These are phyloP conservation scores for Cyclargus thomasi DNA, from an alignment of 1,140 invertebrate species.

Conservation along the genomic window DNA sequence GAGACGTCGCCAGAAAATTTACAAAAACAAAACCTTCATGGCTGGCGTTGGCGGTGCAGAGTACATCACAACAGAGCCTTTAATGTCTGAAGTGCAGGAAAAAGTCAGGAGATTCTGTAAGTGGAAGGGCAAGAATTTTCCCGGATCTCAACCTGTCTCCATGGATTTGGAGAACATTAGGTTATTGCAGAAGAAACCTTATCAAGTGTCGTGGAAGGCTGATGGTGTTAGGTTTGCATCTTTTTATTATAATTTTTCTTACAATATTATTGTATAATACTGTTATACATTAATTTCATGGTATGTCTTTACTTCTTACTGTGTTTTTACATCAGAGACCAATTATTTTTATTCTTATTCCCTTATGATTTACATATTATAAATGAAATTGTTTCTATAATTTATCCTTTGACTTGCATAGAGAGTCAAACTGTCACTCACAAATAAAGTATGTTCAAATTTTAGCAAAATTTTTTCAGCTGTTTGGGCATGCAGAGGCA, in stretches of 20 bases:
- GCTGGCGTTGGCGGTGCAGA: conserved; percentile 85
- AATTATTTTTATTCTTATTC: too few relatives aligned
- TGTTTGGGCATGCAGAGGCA: too few relatives aligned
- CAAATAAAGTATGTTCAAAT: too few relatives aligned
- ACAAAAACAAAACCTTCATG: conserved; percentile 86
- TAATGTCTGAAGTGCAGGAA: conserved; percentile 82
- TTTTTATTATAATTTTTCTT: neutral
- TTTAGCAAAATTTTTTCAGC: too few relatives aligned
- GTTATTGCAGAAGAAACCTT: conserved; percentile 86
- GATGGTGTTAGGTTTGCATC: conserved; percentile 89
- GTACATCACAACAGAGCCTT: conserved; percentile 77
- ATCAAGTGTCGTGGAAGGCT: conserved; percentile 99
- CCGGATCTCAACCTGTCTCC: conserved; percentile 97
- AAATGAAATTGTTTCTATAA: too few relatives aligned
- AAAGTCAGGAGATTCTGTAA: conserved; percentile 88
- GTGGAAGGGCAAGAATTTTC: conserved; percentile 90
- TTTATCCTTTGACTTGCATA: too few relatives aligned
- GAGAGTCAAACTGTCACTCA: too few relatives aligned
- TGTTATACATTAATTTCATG: too few relatives aligned
- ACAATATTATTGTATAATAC: too few relatives aligned
- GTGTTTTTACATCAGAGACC: too few relatives aligned
- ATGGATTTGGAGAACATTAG: conserved; percentile 92
- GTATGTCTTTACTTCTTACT: too few relatives aligned
- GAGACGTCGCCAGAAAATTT: conserved; percentile 52
- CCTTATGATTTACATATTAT: too few relatives aligned